These are phyloP conservation scores for Synergus laeviventris DNA, from an alignment of 2,888 invertebrate species.

Conservation along the genomic window DNA sequence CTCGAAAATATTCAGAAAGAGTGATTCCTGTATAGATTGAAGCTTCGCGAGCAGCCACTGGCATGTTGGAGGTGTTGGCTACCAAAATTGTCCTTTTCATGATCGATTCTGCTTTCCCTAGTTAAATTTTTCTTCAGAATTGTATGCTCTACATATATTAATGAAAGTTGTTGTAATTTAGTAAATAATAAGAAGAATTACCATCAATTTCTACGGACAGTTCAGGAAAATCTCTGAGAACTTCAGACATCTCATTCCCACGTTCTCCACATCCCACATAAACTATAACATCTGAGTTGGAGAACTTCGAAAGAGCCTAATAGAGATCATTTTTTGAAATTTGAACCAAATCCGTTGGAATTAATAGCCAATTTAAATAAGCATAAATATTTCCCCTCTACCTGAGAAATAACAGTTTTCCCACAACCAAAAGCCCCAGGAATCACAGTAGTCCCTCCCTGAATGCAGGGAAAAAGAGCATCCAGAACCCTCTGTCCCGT, in stretches of 20 bases:
- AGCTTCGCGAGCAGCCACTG: conserved; percentile 98
- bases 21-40: conserved; percentile 99
- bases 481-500: conserved; percentile 98
- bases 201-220: conserved; percentile 83
- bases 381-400: neutral
- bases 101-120: conserved; percentile 78
- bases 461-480: conserved; percentile 97
- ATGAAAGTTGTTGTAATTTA: neutral
- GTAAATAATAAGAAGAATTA: conserved; percentile 50
- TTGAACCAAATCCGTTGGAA: too few species aligned
- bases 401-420: conserved; percentile 85
- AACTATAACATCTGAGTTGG: conserved; percentile 85
- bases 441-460: conserved; percentile 87
- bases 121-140: neutral
- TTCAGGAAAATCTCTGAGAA: conserved; percentile 84
- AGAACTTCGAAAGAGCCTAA: conserved; percentile 82
- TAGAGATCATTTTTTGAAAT: neutral
- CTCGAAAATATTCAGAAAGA: conserved; percentile 97
- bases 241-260: conserved; percentile 86
- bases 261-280: conserved; percentile 87
- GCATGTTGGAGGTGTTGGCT: conserved; percentile 90
- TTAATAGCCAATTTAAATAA: too few species aligned
- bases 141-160: neutral
- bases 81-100: conserved; percentile 85
- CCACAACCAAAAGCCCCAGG: conserved; percentile 90